Evolutionary conservation across 1,140 invertebrate genomes (phyloP), one percentile per base, ranked within the genome.

Genomic region (Trissolcus basalis): DNA sequence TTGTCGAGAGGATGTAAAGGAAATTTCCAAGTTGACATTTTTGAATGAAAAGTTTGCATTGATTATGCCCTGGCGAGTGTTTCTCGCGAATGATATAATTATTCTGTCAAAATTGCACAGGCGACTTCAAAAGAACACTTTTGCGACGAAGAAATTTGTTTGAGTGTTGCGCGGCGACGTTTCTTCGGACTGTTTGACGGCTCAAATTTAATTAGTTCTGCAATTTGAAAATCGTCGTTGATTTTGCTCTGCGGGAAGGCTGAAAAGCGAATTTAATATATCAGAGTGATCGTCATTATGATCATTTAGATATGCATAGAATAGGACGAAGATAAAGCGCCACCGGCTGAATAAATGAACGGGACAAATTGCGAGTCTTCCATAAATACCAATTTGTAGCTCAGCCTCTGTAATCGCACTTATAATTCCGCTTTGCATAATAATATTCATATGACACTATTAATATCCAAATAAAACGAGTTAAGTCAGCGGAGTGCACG

Each of bases 371-470:
- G 54, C 53, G 50, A 50, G 63, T 50, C 54, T 58, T 27, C 35
- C 53, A 67, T 56, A 58, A 67, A 67, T 56, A 56, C 13, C 63
- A 67, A 56, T 67, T 67, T 58, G 36, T 54, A 51, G 63, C 56
- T 67, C 50, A 67, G 9, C 36, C 19, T 27, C 47, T 10, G 13
- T 67, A 67, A 67, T 67, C 63, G 54, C 14, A 33, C 36, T 64
- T 54, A 51, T 67, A 67, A 58, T 51, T 67, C 45, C 54, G 41
- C 56, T 67, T 67, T 67, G 63, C 63, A 58, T 67, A 70, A 70
- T 61, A 55, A 55, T 70, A 70, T 61, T 61, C 67, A 51, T 35
- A 36, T 15, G 49, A 41, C 45, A 60, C 56, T 70, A 61, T 70
- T 60, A 70, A 70, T 70, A 70, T 59, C 19, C 50, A 50, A 48